Conservation (phyloP, 2,113 vertebrate species). For the Mola mola region DNA sequence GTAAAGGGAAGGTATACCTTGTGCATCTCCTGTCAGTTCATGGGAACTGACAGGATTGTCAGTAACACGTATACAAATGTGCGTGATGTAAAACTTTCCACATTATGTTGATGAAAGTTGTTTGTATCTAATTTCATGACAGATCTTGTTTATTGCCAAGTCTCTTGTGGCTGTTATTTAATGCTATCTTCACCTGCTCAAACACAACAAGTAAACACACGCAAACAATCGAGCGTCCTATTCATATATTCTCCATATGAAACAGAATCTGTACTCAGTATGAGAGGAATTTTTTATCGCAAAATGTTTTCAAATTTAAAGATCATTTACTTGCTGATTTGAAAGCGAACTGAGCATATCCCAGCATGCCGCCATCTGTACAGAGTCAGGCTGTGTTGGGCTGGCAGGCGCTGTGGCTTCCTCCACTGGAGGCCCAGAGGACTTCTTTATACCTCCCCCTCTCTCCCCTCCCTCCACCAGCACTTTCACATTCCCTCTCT, state of each 20-base stretch:
- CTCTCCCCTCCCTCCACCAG: neutral
- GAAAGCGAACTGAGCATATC: constrained; percentile 35
- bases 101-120: too few species aligned
- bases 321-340: constrained; percentile 51
- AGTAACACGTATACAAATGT: too few species aligned
- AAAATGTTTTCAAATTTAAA: constrained; percentile 40
- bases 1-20: too few species aligned
- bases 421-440: constrained; percentile 67
- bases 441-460: constrained; percentile 66
- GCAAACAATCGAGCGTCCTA: neutral
- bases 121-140: too few species aligned
- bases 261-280: neutral
- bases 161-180: neutral
- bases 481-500: constrained; percentile 2
- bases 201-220: neutral
- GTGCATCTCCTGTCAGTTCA: too few species aligned
- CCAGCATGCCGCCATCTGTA: constrained; percentile 57
- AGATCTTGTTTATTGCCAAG: too few species aligned
- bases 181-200: neutral
- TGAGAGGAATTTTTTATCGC: neutral
- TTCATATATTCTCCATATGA: neutral
- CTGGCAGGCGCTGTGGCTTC: constrained; percentile 62
- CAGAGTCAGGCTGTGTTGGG: constrained; percentile 54
- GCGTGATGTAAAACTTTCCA: too few species aligned
- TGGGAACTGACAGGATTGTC: too few species aligned